Evolutionary conservation across 2,888 invertebrate species (phyloP), one percentile per base, ranked within the genome.

Genomic region (Eumerus sabulonum): DNA sequence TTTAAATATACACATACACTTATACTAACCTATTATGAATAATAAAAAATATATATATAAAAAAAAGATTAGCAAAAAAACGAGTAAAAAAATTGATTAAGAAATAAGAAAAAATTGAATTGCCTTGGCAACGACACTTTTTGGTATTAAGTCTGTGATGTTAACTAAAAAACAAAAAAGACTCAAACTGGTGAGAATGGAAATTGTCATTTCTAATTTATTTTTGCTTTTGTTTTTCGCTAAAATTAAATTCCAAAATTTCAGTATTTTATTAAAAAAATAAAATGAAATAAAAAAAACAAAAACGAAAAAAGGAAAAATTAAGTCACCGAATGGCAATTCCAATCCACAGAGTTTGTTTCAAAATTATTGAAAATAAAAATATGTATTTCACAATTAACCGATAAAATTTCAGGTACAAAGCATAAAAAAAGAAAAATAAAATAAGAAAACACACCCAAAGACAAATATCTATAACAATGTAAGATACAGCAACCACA

Each of bases 81-180:
- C 27, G 7, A 27, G 27, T 4, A 27, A 27, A 17, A 36, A 40
- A 13, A 60, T 19, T n/a, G 54, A 56, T 54, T 45, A 60, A 42
- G 67, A 62, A 66, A 62, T n/a, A n/a, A n/a, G n/a, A 51, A 14
- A 47, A 50, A 27, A 56, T 60, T 36, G 14, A 67, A 68, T 67
- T 83, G 70, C 66, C 71, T 77, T 76, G 70, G 79, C 67, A 79
- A 71, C 60, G 63, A 74, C 11, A 40, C 60, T 47, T 74, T 82
- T 83, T 82, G 73, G 81, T 83, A 82, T 83, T 83, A 82, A 82
- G 79, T 83, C 83, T 83, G 83, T 83, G 83, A 83, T 83, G 82
- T 83, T 82, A 82, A 74, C 60, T 76, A 67, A 64, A 82, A 81
- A 62, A 68, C 57, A 68, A 57, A 56, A 57, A 57, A 51, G 45